Evolutionary conservation across 2,797 vertebrate genomes (phyloP), one percentile per base, ranked within the genome.

Genomic region (Prionace glauca): DNA sequence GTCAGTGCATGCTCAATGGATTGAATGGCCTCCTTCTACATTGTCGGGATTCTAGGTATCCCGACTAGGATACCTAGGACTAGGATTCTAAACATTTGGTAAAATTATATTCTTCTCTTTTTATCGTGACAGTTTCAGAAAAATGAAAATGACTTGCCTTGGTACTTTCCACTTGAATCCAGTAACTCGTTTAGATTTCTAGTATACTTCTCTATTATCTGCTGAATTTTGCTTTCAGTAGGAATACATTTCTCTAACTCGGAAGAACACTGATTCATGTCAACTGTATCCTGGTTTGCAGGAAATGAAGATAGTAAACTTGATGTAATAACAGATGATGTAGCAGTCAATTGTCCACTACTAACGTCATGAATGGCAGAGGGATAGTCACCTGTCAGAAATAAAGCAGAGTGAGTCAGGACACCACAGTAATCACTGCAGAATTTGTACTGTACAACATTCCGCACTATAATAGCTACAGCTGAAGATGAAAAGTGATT

Each of bases 161-260:
- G 96, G 74, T 96, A 96, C 94, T 0, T 96, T 7, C 96, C 79
- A 1, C 95, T 96, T 95, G 96, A 96, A 96, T 96, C 97, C 7
- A 97, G 97, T 88, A 96, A 98, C 86, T 96, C 20, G 96, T 97
- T 96, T 16, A 98, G 96, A 96, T 98, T 98, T 95, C 96, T 97
- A 50, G 97, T 97, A 96, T 97, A 96, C 96, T 96, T 97, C 88
- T 98, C 96, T 45, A 97, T 97, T 79, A 98, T 97, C 50, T 97
- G 96, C 96, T 98, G 97, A 95, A 97, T 96, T 95, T 96, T 97
- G 94, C 96, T 96, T 91, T 96, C 96, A 18, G 95, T 96, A 45
- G 97, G 96, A 67, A 96, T 62, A 56, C 29, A 74, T 74, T 50
- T 45, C 14, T 95, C 71, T 29, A 56, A 72, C 1, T 5, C 77